phyloP scores from a whole-genome alignment of 2,888 invertebrate species.

The Nysson spinosus region DNA sequence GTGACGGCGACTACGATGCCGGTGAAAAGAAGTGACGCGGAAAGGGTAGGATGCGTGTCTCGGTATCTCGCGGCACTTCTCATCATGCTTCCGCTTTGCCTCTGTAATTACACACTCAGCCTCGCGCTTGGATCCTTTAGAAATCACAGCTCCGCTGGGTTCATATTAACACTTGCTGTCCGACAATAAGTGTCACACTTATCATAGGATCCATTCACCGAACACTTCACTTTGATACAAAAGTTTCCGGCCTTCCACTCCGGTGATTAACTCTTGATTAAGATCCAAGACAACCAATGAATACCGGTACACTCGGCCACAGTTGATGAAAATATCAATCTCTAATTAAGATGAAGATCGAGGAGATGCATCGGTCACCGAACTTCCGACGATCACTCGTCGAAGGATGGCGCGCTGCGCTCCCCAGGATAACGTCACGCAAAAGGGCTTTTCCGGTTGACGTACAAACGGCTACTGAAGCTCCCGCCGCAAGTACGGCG shows the following conservation, averaged over 20 bases:
- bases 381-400: slow-evolving; percentile 34
- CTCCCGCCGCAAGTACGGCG: slow-evolving; percentile 74
- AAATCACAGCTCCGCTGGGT: slow-evolving; percentile 53
- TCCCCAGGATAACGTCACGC: slow-evolving; percentile 47
- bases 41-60: slow-evolving; percentile 62
- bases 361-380: slow-evolving; percentile 1
- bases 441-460: slow-evolving; percentile 65
- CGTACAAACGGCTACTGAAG: slow-evolving; percentile 76
- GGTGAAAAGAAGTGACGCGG: slow-evolving; percentile 62
- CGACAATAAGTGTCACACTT: slow-evolving; percentile 17
- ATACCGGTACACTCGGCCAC: neutral
- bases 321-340: neutral
- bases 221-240: slow-evolving; percentile 30
- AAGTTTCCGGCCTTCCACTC: no score
- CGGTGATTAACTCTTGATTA: no score
- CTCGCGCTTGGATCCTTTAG: slow-evolving; percentile 34
- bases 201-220: slow-evolving; percentile 35
- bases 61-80: slow-evolving; percentile 65
- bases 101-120: slow-evolving; percentile 38
- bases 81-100: slow-evolving; percentile 57
- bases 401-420: slow-evolving; percentile 48
- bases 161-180: slow-evolving; percentile 61
- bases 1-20: slow-evolving; percentile 65
- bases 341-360: neutral
- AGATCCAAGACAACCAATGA: neutral